Evolutionary conservation across 2,888 invertebrate genomes (phyloP).

Genomic region (Eueremaeus valkanovi): DNA sequence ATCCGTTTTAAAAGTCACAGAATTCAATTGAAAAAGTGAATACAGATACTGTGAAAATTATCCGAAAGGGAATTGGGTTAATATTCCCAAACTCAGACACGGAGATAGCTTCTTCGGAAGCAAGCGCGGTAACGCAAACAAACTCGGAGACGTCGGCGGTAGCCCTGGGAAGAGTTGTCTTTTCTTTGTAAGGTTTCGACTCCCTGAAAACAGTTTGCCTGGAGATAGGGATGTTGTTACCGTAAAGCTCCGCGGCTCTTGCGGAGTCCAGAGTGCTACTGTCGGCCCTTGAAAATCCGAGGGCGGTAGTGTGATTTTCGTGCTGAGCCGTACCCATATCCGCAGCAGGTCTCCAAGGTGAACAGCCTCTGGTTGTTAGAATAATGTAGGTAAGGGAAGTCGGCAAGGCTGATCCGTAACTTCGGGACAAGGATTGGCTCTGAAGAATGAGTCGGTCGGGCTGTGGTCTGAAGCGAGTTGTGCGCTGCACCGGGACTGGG

Average conservation of each 20-base stretch:
- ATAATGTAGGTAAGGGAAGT: conserved; percentile 44
- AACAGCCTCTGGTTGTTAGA: conserved; percentile 48
- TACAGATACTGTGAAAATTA: conserved; percentile 20
- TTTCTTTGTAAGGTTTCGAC: conserved; percentile 53
- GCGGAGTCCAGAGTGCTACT: conserved; percentile 51
- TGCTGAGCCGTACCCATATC: conserved; percentile 56
- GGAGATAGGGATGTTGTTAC: conserved; percentile 52
- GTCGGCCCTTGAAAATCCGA: conserved; percentile 54
- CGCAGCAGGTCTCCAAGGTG: conserved; percentile 72
- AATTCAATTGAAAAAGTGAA: background rate
- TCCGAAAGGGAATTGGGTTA: conserved; percentile 52
- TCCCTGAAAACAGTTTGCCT: conserved; percentile 55
- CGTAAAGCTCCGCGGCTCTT: conserved; percentile 54
- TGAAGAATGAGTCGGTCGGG: conserved; percentile 40
- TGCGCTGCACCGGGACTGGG: conserved; percentile 32
- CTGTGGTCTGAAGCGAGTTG: conserved; percentile 36
- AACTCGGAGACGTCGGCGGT: conserved; percentile 52
- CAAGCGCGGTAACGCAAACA: conserved; percentile 52
- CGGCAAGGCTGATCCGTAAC: conserved; percentile 43
- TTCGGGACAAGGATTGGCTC: conserved; percentile 45
- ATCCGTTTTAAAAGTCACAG: conserved; percentile 47
- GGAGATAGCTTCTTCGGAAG: conserved; percentile 49
- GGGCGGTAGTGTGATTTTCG: conserved; percentile 47
- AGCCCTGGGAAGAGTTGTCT: conserved; percentile 55
- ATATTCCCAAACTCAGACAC: conserved; percentile 51